Conservation (phyloP, 1,140 invertebrate species). For the Chrysopa pallens region DNA sequence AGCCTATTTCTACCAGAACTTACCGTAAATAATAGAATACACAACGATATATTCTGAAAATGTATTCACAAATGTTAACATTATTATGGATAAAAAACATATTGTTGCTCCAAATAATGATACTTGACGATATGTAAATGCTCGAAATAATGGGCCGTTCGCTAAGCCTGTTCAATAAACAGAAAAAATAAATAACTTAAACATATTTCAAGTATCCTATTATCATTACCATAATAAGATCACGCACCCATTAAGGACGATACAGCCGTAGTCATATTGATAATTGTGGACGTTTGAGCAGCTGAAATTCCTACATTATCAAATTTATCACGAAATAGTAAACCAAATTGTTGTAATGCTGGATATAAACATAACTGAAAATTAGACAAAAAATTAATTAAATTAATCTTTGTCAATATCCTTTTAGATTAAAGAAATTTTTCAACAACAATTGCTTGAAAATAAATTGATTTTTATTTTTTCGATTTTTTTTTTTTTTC, state of each 20-base stretch:
- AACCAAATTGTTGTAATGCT: conserved; percentile 43
- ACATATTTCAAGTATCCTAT: no score
- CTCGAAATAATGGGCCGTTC: conserved; percentile 43
- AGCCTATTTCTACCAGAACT: conserved; percentile 8
- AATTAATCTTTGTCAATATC: no score
- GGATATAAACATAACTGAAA: conserved; percentile 37
- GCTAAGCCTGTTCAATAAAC: conserved; percentile 35
- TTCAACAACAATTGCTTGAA: no score
- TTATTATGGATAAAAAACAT: background rate
- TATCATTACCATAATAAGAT: no score
- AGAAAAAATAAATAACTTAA: no score
- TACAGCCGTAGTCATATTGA: conserved; percentile 34
- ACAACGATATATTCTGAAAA: background rate
- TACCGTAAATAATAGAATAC: conserved; percentile 37
- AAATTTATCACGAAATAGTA: conserved; percentile 41
- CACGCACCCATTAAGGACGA: no score
- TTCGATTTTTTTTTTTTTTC: no score
- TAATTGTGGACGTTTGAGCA: conserved; percentile 40
- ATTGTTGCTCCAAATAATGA: conserved; percentile 28
- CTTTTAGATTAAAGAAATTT: no score
- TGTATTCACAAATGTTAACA: background rate
- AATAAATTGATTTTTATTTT: no score
- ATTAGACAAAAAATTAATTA: no score
- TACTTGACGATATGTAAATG: conserved; percentile 41
- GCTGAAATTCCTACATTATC: conserved; percentile 31